Base-by-base conservation (phyloP, 2,113 vertebrate species). In the Cyprinodon brontotheroides region DNA sequence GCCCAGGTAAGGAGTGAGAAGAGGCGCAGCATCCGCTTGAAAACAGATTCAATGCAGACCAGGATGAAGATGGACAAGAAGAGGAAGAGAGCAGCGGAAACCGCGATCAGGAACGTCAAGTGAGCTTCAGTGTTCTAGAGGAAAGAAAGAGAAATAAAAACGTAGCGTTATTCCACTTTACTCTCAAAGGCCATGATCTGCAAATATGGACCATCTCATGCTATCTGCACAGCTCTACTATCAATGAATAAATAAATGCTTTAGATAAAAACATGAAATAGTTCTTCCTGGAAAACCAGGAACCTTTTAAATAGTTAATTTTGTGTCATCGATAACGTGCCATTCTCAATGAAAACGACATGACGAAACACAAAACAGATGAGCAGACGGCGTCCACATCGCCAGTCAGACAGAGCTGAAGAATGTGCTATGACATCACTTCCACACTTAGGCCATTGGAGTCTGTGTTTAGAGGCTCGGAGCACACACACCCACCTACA, bases 51-150 rank as follows among this genome's bases (percentile, higher is more conserved):
- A 2, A 99, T 92, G 91, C 98, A 99, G 88, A 97, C 98, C 0
- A 99, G 96, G 91, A 99, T 94, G 93, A 99, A 99, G 89, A 99
- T 97, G 67, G 96, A 94, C 0, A 99, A 94, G 95, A 99, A 99
- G 86, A 99, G 96, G 68, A 97, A 97, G 92, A 99, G 95, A 8
- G 97, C 96, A 0, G 97, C 96, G 29, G 97, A 96, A 74, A 99
- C 96, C 0, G 98, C 97, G 85, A 99, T 97, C 90, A 99, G 92
- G 94, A 99, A 99, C 0, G 97, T 95, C 93, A 99, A 89, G 0
- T 99, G 97, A 74, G 98, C 96, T 86, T 98, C 94, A 37, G 94
- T 96, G 70, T 96, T 95, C 97, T 99, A 84, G 76, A 90, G 29
- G 87, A 62, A 92, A 66, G 72, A 14, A n/a, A n/a, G n/a, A 22